Base-by-base conservation (phyloP, 2,888 invertebrate species). In the Tachina fera region DNA sequence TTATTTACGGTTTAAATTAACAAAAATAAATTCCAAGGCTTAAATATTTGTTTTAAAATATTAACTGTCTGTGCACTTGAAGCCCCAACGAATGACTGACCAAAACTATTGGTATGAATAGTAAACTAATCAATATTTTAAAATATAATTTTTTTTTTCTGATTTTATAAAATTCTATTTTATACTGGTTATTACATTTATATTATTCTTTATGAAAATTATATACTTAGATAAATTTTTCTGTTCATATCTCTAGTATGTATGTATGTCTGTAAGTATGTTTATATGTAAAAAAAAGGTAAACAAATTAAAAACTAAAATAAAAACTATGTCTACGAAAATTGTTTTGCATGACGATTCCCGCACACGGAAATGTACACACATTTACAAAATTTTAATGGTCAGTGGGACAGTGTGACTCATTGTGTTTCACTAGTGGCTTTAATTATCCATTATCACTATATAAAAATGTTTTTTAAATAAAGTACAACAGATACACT, bases 111-210 rank as follows among this genome's bases (percentile, higher is more conserved):
- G 74, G 47, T 49, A n/a, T 60, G 60, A 67, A n/a, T 67, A 74
- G 41, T 60, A 72, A 71, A n/a, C 43, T 56, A 86, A 86, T 86
- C 86, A 49, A 86, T 86, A 86, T 78, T 65, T 82, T 39, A 14
- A 71, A 82, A 74, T 85, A 22, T 58, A 70, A 13, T 14, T 47
- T 58, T 76, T 72, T 71, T 51, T 75, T 51, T 31, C 9, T 53
- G 72, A 49, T 63, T 51, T 65, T 56, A 49, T 51, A 65, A 43
- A 31, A 49, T 58, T 71, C 13, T 45, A 67, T 11, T 8, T 74
- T 74, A 61, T 43, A 61, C 19, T 10, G 10, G 49, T 31, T 58
- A 56, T 45, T 56, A 43, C 9, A 45, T 63, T 9, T 61, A 61
- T 61, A 22, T 75, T 70, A 9, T 68, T 67, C 8, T 41, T 43